Conservation (phyloP, 2,888 invertebrate species). For the Platyscelio sp. region DNA sequence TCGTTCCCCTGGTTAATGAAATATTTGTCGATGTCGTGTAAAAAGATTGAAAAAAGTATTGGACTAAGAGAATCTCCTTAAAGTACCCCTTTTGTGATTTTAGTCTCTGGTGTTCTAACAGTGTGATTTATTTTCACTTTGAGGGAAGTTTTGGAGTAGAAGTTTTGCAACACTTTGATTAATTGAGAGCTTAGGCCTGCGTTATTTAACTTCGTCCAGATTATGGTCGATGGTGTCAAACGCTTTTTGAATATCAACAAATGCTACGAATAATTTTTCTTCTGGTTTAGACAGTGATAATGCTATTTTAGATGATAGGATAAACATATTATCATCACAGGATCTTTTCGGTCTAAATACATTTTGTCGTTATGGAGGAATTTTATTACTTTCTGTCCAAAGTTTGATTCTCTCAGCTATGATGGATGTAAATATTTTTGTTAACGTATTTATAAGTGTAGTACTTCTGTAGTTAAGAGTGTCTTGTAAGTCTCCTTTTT, state of each 20-base stretch:
- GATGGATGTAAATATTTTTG: conserved; percentile 69
- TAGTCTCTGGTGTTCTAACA: neutral
- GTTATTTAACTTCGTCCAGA: neutral
- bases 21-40: conserved; percentile 3
- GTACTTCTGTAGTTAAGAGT: conserved; percentile 72
- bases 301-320: conserved; percentile 51
- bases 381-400: conserved; percentile 23
- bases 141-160: neutral
- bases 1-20: neutral
- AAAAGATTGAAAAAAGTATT: neutral
- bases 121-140: neutral
- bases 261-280: conserved; percentile 64
- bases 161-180: neutral
- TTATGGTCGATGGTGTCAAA: conserved; percentile 56
- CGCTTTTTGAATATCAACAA: conserved; percentile 70
- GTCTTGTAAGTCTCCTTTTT: conserved; percentile 61
- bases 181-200: neutral
- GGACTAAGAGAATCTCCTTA: neutral
- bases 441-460: conserved; percentile 56
- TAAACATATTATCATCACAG: conserved; percentile 73
- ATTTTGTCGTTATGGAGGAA: conserved; percentile 73
- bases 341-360: conserved; percentile 67
- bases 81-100: conserved; percentile 39
- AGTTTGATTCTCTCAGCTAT: conserved; percentile 2
- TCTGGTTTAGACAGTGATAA: conserved; percentile 25